Percentiles rank a stretch among this genome's conserved stretches.
phyloP scores from a whole-genome alignment of 2,888 invertebrate species.

The Idaea biselata region DNA sequence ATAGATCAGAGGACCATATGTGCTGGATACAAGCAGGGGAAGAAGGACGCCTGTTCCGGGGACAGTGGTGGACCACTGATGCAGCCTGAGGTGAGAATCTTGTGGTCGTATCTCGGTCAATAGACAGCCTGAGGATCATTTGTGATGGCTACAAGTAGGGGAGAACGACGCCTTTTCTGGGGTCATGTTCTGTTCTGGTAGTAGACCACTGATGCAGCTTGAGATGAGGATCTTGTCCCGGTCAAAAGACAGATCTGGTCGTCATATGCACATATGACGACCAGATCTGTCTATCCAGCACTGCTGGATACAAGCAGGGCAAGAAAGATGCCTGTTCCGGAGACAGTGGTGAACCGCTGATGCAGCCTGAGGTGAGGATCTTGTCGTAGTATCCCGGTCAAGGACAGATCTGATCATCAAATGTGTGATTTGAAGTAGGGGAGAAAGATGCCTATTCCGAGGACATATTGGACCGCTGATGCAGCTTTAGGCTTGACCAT shows the following conservation, averaged over 20 bases:
- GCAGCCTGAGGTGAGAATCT: constrained; percentile 70
- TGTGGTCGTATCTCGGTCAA: neutral
- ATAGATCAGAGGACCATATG: constrained; percentile 84
- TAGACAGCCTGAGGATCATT: neutral
- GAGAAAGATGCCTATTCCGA: too few relatives aligned
- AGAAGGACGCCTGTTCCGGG: constrained; percentile 88
- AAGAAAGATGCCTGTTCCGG: constrained; percentile 89
- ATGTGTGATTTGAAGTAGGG: neutral
- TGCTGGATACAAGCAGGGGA: constrained; percentile 83
- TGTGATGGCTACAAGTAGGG: neutral
- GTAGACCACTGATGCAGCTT: too few relatives aligned
- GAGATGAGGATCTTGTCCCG: too few relatives aligned
- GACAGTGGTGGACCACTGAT: constrained; percentile 92
- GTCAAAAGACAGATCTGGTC: too few relatives aligned
- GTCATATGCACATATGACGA: too few relatives aligned
- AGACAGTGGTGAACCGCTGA: constrained; percentile 91
- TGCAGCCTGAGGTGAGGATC: constrained; percentile 76
- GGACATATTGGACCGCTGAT: too few relatives aligned
- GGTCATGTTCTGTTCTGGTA: too few relatives aligned
- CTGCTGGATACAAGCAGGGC: constrained; percentile 83
- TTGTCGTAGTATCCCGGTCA: neutral
- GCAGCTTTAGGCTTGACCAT: too few relatives aligned
- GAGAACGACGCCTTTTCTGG: too few relatives aligned
- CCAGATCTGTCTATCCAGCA: too few relatives aligned
- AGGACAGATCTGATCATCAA: neutral